Percentiles rank a stretch among this genome's conserved stretches.
Evolutionary conservation across 1,140 invertebrate species (phyloP).

Genomic region (Neodiprion lecontei): DNA sequence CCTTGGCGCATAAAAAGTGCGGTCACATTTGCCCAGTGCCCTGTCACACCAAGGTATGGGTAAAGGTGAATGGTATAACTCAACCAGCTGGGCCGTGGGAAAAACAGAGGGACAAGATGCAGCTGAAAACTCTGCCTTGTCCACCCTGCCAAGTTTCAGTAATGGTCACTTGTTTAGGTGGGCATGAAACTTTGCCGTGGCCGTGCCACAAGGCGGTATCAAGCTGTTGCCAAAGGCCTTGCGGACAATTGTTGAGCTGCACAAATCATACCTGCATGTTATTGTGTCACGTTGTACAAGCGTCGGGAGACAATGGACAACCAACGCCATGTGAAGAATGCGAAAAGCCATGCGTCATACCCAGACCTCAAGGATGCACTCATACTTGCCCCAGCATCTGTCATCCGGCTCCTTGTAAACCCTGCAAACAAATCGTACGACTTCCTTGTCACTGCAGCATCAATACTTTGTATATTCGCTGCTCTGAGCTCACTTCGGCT

Average conservation of each 20-base stretch:
- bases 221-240: conserved; percentile 76
- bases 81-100: conserved; percentile 82
- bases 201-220: conserved; percentile 77
- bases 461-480: conserved; percentile 76
- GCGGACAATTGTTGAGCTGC: conserved; percentile 74
- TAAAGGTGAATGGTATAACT: conserved; percentile 63
- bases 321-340: conserved; percentile 72
- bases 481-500: conserved; percentile 69
- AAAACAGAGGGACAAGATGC: conserved; percentile 67
- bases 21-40: conserved; percentile 75
- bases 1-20: conserved; percentile 69
- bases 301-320: conserved; percentile 56
- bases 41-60: conserved; percentile 84
- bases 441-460: conserved; percentile 82
- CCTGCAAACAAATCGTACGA: conserved; percentile 76
- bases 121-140: conserved; percentile 73
- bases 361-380: conserved; percentile 76
- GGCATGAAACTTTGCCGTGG: conserved; percentile 79
- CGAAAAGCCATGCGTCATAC: conserved; percentile 71
- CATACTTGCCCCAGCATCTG: conserved; percentile 81
- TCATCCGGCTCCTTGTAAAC: conserved; percentile 74
- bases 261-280: conserved; percentile 80
- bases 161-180: conserved; percentile 79
- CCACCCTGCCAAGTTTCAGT: conserved; percentile 76
- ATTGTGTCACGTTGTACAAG: conserved; percentile 71